phyloP scores from a whole-genome alignment of 1,140 invertebrate genomes.

The Hylyphantes graminicola region DNA sequence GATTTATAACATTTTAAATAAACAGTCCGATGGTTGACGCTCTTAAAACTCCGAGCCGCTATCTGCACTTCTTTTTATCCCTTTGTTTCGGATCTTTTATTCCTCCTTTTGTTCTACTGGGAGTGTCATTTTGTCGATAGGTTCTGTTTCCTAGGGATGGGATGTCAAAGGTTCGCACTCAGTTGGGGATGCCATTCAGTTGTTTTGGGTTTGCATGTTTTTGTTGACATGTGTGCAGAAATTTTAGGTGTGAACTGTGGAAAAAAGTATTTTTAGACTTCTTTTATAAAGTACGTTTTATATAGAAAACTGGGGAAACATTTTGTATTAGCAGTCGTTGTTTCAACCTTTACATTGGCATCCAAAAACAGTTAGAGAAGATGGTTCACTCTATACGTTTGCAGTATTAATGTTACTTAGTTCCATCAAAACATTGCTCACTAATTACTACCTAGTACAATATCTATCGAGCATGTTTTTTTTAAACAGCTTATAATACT shows the following conservation, averaged over 20 bases:
- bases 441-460: no score
- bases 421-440: no score
- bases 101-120: conserved; percentile 15
- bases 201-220: not conserved
- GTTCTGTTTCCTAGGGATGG: conserved; percentile 2
- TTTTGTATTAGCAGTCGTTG: no score
- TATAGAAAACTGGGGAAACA: no score
- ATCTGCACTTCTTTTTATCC: not conserved
- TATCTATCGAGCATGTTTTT: no score
- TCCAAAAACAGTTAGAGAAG: no score
- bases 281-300: not conserved
- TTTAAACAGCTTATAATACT: no score
- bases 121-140: conserved; percentile 14
- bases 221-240: not conserved
- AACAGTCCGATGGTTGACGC: conserved; percentile 28
- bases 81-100: conserved; percentile 3
- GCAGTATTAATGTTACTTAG: no score
- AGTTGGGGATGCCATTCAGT: conserved; percentile 29
- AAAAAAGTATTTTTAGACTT: not conserved
- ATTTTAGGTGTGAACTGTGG: not conserved
- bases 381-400: no score
- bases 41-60: conserved; percentile 18
- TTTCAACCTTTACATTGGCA: no score
- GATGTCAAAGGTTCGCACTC: conserved; percentile 4
- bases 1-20: conserved; percentile 45